Base-by-base conservation (phyloP, 2,888 invertebrate genomes). In the Pterostichus madidus region DNA sequence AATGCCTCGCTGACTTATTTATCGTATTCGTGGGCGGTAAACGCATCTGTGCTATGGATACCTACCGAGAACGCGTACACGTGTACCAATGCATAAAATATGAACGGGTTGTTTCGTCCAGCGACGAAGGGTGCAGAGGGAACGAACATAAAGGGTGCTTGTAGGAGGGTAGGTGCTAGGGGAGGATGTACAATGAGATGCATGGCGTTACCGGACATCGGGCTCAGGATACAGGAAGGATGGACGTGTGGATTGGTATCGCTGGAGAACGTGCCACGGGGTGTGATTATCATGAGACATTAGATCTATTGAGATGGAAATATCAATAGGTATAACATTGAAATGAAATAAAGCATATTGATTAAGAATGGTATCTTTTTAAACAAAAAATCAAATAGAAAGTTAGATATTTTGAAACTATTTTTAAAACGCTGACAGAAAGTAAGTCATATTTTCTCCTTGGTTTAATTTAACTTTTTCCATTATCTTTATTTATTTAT, bases 61-160 rank as follows among this genome's bases (percentile, higher is more conserved):
- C 24, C 35, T 35, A 59, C 24, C 35, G 56, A 11, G 56, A 56
- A 56, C 76, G 32, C 35, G 44, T 71, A 68, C 80, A 80, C 78
- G 31, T 80, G 80, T 80, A 80, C 56, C 73, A 44, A 73, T 80
- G 80, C 80, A 80, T 80, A 56, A 80, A 80, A 80, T 80, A 80
- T 80, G 80, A 80, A 68, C 80, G 80, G 73, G 73, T 46, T 46
- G 49, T 44, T 46, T 24, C 24, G 73, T 13, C 13, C 8, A 17
- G 59, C 2, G 11, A 3, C 13, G 31, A 59, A 17, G 17, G 31
- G 59, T 10, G 59, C 7, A 59, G 13, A 11, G 59, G 59, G 59
- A 59, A n/a, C 7, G 2, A 39, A 7, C 8, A 8, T 49, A n/a
- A 6, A 49, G 11, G 59, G 10, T 59, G 59, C 17, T 17, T 59